A percentile compares a stretch with the other conserved stretches of the same genome.
Evolutionary conservation across 2,888 invertebrate species (phyloP).

Genomic region (Penaeus monodon): DNA sequence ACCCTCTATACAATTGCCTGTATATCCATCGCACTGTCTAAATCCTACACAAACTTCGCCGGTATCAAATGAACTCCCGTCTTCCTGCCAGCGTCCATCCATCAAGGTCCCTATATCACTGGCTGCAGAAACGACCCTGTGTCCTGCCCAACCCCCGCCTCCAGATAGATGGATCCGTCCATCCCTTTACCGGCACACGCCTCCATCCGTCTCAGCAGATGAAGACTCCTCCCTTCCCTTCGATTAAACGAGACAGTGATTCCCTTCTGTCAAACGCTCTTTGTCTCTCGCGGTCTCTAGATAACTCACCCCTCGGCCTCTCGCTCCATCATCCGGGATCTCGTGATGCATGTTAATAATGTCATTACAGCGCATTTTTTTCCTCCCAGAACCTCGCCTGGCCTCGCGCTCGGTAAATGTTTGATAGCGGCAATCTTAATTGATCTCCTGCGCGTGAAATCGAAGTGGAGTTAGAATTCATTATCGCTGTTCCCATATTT

Average conservation of each 20-base stretch:
- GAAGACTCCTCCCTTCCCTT: no score
- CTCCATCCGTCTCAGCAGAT: no score
- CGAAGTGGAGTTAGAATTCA: constrained; percentile 30
- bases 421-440: constrained; percentile 51
- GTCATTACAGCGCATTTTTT: constrained; percentile 36
- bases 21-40: no score
- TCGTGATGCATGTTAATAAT: constrained; percentile 49
- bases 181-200: no score
- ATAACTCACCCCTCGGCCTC: constrained; percentile 8
- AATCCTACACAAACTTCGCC: no score
- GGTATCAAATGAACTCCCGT: no score
- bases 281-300: neutral
- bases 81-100: no score
- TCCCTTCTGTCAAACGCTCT: constrained; percentile 25
- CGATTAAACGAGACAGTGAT: constrained; percentile 18
- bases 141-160: no score
- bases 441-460: constrained; percentile 46
- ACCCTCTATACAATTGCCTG: no score
- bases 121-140: no score
- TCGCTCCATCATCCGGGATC: constrained; percentile 21
- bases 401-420: constrained; percentile 25
- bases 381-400: constrained; percentile 12
- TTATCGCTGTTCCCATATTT: constrained; percentile 39
- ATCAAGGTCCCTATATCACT: no score
- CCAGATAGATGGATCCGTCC: no score